A percentile compares a stretch with the other conserved stretches of the same genome.
These are phyloP conservation scores for Brachyistius frenatus DNA, from an alignment of 2,113 vertebrate species.

Conservation along the genomic window DNA sequence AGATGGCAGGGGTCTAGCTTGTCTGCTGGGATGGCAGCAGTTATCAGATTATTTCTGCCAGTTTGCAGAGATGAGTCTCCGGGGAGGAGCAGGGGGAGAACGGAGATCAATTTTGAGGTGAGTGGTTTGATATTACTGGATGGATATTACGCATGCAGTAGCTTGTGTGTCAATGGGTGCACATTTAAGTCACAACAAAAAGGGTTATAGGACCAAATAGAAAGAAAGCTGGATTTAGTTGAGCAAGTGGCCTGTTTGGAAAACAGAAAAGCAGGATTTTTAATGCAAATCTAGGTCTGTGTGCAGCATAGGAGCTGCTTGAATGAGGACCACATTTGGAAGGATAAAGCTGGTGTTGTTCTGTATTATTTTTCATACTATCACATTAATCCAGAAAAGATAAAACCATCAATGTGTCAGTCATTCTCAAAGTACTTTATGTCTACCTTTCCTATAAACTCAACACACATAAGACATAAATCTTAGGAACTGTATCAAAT, in stretches of 20 bases:
- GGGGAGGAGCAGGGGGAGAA: conserved; percentile 36
- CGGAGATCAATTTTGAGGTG: conserved; percentile 17
- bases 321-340: not conserved
- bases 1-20: conserved; percentile 19
- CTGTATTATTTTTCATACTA: not conserved
- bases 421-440: not conserved
- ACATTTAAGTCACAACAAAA: not conserved
- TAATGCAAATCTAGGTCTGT: not conserved
- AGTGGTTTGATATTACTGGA: conserved; percentile 2
- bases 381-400: conserved; percentile 2
- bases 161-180: conserved; percentile 2
- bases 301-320: conserved; percentile 1
- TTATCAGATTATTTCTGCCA: conserved; percentile 59
- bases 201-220: no score
- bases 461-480: not conserved
- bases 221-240: not conserved
- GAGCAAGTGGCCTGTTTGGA: not conserved
- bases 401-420: not conserved
- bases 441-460: not conserved
- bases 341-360: not conserved
- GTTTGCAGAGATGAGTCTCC: conserved; percentile 46
- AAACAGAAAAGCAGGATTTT: not conserved
- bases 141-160: not conserved
- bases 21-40: conserved; percentile 50
- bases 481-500: not conserved